Evolutionary conservation across 2,888 invertebrate species (phyloP), one percentile per base, ranked within the genome.

Genomic region (Thumatha senex): DNA sequence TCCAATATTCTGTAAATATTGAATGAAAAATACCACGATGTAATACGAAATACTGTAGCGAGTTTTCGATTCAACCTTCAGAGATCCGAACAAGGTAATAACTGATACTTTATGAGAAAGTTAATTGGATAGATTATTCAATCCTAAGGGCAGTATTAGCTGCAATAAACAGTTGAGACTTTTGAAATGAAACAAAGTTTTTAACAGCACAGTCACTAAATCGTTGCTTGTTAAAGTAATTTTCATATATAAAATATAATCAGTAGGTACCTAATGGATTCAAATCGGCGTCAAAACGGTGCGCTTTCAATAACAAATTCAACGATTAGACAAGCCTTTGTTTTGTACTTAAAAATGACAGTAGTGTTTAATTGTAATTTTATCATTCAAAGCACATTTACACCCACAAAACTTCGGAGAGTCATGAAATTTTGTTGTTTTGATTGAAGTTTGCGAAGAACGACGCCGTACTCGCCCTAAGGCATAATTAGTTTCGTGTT

Each of bases 71-170:
- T 84, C 82, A 76, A 72, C 75, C 76, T 74, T 75, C 74, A 65
- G 71, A 66, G 73, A 66, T 70, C 77, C 74, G 81, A 11, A 80
- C 82, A 82, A 82, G 78, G 84, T 82, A 88, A 85, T 88, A 86
- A 79, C 82, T 79, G 71, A 77, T 74, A 78, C 78, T 86, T 88
- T 89, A 89, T 88, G 84, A 88, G 89, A 85, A 87, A 88, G 83
- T 87, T 89, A 89, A 89, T 89, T 89, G 88, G 86, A 82, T 84
- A 79, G 78, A 85, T 85, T 87, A 88, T 88, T 88, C 78, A 79
- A 82, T 89, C 89, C 86, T 89, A 58, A 70, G 86, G 86, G 88
- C 84, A 24, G n/a, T n/a, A 70, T 13, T 38, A 38, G 38, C 38
- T 14, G 38, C 15, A 67, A 76, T 77, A 80, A 74, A 83, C 82